phyloP scores from a whole-genome alignment of 1,140 invertebrate genomes.

The Drosophila ananassae region DNA sequence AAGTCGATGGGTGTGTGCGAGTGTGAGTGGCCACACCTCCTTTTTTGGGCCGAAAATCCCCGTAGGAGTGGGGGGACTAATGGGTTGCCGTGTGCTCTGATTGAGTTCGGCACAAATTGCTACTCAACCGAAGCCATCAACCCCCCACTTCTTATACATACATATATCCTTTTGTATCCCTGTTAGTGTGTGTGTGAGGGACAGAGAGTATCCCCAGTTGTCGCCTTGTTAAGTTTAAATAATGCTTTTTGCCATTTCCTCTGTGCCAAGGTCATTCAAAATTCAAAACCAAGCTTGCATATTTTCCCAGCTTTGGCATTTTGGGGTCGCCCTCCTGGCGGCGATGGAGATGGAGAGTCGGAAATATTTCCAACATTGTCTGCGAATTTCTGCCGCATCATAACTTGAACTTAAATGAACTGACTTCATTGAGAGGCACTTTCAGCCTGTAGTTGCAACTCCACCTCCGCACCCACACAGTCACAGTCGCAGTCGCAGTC shows the following conservation, averaged over 20 bases:
- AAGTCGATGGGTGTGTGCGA: not conserved
- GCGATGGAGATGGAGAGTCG: slow-evolving; percentile 23
- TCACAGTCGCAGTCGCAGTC: not conserved
- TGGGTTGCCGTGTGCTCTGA: slow-evolving; percentile 74
- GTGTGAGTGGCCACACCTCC: slow-evolving; percentile 33
- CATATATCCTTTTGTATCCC: not conserved
- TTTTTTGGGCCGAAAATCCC: slow-evolving; percentile 29
- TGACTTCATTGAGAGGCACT: slow-evolving; percentile 72
- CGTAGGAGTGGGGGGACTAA: slow-evolving; percentile 63
- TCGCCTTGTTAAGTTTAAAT: slow-evolving; percentile 80
- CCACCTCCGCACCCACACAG: slow-evolving; percentile 12
- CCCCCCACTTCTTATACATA: slow-evolving; percentile 18
- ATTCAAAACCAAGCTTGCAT: slow-evolving; percentile 77
- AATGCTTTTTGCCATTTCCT: slow-evolving; percentile 77
- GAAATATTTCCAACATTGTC: slow-evolving; percentile 73
- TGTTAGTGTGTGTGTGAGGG: slow-evolving; percentile 20
- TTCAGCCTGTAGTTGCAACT: slow-evolving; percentile 32
- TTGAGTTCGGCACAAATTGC: slow-evolving; percentile 70
- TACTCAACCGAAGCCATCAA: slow-evolving; percentile 47
- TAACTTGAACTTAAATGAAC: slow-evolving; percentile 80
- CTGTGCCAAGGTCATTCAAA: slow-evolving; percentile 84
- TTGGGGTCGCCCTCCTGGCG: slow-evolving; percentile 38
- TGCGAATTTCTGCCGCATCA: slow-evolving; percentile 75
- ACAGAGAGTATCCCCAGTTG: slow-evolving; percentile 55
- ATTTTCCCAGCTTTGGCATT: slow-evolving; percentile 36